A percentile compares a stretch with the other conserved stretches of the same genome.
phyloP scores from a whole-genome alignment of 2,888 invertebrate genomes.

The Dione vanillae region DNA sequence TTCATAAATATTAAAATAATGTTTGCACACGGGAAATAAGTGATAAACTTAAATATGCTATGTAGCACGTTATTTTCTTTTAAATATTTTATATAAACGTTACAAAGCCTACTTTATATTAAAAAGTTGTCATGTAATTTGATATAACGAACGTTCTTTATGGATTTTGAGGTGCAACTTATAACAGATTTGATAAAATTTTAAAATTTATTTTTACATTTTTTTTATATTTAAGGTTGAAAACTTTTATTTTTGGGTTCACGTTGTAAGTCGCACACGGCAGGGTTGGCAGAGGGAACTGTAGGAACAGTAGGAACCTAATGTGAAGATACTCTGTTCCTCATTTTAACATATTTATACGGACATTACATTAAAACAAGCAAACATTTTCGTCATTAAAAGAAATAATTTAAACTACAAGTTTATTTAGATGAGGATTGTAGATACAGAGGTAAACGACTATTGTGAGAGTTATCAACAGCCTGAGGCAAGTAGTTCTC shows the following conservation, averaged over 20 bases:
- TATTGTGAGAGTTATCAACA: constrained; percentile 35
- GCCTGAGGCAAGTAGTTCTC: constrained; percentile 39
- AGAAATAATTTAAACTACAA: constrained; percentile 11
- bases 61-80: constrained; percentile 9
- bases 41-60: constrained; percentile 17
- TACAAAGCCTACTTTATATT: constrained; percentile 7
- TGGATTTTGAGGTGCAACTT: too few species aligned
- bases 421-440: constrained; percentile 36
- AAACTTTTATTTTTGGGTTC: too few species aligned
- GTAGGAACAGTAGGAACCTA: too few species aligned
- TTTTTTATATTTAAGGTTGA: too few species aligned
- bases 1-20: constrained; percentile 21
- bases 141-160: neutral
- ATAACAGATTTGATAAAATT: too few species aligned
- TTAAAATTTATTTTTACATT: too few species aligned
- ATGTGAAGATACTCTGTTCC: too few species aligned
- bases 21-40: constrained; percentile 21
- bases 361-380: neutral
- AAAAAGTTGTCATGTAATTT: neutral
- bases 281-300: too few species aligned
- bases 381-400: neutral
- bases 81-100: constrained; percentile 12
- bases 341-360: neutral
- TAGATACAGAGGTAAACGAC: constrained; percentile 32
- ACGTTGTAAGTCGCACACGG: too few species aligned